Evolutionary conservation across 1,140 invertebrate genomes (phyloP), one percentile per base, ranked within the genome.

Genomic region (Achroia grisella): DNA sequence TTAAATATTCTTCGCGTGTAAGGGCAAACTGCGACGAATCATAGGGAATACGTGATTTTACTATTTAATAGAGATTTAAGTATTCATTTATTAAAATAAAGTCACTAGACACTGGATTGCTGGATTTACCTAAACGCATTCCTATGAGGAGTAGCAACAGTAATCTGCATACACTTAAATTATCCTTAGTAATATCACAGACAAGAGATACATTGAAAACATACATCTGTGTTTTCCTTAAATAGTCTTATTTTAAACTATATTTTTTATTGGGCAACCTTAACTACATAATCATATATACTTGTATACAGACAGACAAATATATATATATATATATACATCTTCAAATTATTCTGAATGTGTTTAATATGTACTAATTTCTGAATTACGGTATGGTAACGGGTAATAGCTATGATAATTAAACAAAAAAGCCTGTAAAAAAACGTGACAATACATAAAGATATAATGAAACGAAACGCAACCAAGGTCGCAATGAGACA

Each of bases 1-100:
- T 62, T 57, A 71, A 53, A 65, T 71, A 74, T 71, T 74, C 58
- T 49, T 35, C 40, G 42, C 62, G 46, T 71, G 64, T 60, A 48
- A 54, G 28, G 50, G 34, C 56, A 55, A 48, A 52, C 51, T 47
- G 51, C 51, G 41, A 59, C 55, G 47, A 55, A 73, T 64, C 66
- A 62, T 58, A 62, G 52, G 10, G 35, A 30, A 48, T 43, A 59
- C 71, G 62, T 71, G 68, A 49, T 54, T 12, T 35, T 49, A 65
- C 40, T 69, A 12, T 46, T 43, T 33, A 53, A 65, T 37, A 37
- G 32, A 42, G 12, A 36, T 46, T 52, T 59, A 50, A 33, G 51
- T 59, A 62, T 56, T 56, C 55, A 53, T 56, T 41, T 59, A 63
- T 55, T 62, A 44, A 49, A 67, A 58, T 58, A 36, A 52, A 43